phyloP scores from a whole-genome alignment of 2,797 vertebrate species.

The Rhyacichthys aspro region DNA sequence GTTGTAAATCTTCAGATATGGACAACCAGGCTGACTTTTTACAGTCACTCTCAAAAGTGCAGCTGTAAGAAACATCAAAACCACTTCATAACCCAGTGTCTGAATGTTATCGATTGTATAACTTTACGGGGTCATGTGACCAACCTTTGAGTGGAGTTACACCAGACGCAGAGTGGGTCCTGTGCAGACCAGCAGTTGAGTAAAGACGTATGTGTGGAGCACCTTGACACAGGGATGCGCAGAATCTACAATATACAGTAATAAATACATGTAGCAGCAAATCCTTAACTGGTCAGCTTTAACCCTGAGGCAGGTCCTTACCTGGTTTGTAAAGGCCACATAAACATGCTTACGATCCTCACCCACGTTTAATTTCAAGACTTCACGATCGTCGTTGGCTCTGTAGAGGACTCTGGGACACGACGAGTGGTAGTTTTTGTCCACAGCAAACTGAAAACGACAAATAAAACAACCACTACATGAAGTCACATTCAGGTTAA shows the following conservation, averaged over 20 bases:
- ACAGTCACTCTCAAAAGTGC: conserved; percentile 7
- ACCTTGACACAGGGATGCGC: not conserved
- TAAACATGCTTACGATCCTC: conserved; percentile 66
- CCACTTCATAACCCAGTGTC: not conserved
- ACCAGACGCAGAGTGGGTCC: conserved; percentile 12
- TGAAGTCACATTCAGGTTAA: too few species aligned
- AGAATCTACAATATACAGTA: conserved; percentile 1
- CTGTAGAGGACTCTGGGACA: conserved; percentile 70
- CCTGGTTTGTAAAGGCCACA: conserved; percentile 64
- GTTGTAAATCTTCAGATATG: conserved; percentile 4
- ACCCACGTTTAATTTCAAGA: conserved; percentile 70
- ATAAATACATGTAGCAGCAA: not conserved
- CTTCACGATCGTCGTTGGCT: conserved; percentile 46
- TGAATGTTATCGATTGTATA: not conserved
- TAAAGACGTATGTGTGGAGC: not conserved
- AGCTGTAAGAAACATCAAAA: not conserved
- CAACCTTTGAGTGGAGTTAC: not conserved
- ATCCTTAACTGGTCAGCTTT: conserved; percentile 31
- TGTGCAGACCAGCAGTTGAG: conserved; percentile 11
- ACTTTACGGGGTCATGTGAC: not conserved
- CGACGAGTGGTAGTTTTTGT: conserved; percentile 40
- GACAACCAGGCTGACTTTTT: conserved; percentile 1
- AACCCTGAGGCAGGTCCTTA: conserved; percentile 23
- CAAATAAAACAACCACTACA: not conserved
- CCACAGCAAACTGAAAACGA: conserved; percentile 70